Evolutionary conservation across 2,888 invertebrate species (phyloP).

Genomic region (Xiphydria camelus): DNA sequence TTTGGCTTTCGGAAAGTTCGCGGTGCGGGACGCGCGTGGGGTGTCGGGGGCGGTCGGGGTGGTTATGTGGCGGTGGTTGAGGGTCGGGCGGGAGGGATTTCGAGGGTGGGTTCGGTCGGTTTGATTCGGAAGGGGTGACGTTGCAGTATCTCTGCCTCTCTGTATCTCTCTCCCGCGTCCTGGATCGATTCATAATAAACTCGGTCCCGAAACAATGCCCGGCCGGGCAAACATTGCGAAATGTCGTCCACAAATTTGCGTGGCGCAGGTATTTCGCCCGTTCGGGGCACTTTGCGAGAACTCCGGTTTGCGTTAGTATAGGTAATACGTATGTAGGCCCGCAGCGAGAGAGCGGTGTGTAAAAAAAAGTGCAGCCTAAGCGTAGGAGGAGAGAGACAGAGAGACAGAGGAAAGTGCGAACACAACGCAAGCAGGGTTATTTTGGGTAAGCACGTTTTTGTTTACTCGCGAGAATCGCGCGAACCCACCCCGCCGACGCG

Average conservation of each 20-base stretch:
- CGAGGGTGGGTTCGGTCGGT: slow-evolving; percentile 34
- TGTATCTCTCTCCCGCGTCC: slow-evolving; percentile 36
- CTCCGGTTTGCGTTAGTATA: slow-evolving; percentile 42
- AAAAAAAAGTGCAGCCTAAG: slow-evolving; percentile 44
- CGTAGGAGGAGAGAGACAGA: slow-evolving; percentile 26
- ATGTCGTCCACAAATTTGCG: slow-evolving; percentile 53
- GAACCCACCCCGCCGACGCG: slow-evolving; percentile 41
- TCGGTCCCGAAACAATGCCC: slow-evolving; percentile 50
- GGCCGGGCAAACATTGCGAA: slow-evolving; percentile 49
- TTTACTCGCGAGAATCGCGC: not conserved
- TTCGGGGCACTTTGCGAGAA: slow-evolving; percentile 29
- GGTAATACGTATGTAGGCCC: slow-evolving; percentile 14
- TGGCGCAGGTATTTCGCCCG: slow-evolving; percentile 39
- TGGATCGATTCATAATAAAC: slow-evolving; percentile 55
- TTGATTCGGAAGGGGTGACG: slow-evolving; percentile 47
- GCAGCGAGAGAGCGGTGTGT: slow-evolving; percentile 30
- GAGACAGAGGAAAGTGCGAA: slow-evolving; percentile 33
- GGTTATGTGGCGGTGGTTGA: slow-evolving; percentile 19
- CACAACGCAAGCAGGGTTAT: slow-evolving; percentile 52
- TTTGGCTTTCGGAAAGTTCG: slow-evolving; percentile 36
- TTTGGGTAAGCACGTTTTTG: slow-evolving; percentile 40
- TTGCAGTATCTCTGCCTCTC: slow-evolving; percentile 47
- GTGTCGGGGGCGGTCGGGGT: slow-evolving; percentile 18
- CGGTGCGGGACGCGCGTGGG: slow-evolving; percentile 27
- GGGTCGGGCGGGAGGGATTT: slow-evolving; percentile 26